phyloP scores from a whole-genome alignment of 2,113 vertebrate genomes.

The Embiotoca jacksoni region DNA sequence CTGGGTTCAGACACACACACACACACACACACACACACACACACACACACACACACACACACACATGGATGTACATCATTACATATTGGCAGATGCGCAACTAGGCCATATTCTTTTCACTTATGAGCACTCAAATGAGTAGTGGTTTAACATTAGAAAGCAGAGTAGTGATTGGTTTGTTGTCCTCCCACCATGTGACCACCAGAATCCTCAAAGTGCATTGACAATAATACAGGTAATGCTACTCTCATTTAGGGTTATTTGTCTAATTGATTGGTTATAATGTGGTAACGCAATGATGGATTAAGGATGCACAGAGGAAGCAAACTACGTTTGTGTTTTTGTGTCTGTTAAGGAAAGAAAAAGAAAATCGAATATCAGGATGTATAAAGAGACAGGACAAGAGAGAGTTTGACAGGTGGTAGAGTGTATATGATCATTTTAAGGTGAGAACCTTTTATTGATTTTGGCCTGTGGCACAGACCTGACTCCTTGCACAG shows the following conservation, averaged over 20 bases:
- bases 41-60: conserved; percentile 16
- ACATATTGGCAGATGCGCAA: conserved; percentile 34
- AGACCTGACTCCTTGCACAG: conserved; percentile 34
- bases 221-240: conserved; percentile 21
- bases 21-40: conserved; percentile 24
- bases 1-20: conserved; percentile 35
- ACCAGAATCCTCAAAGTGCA: conserved; percentile 19
- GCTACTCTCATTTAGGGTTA: conserved; percentile 13
- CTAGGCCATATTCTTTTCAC: conserved; percentile 40
- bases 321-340: conserved; percentile 7
- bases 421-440: conserved; percentile 31
- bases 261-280: conserved; percentile 45
- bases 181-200: conserved; percentile 39
- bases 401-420: conserved; percentile 4
- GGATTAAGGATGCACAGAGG: neutral
- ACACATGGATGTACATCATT: conserved; percentile 27
- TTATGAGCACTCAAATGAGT: conserved; percentile 41
- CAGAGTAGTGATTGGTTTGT: conserved; percentile 39
- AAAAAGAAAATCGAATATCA: neutral
- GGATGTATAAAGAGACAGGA: conserved; percentile 9
- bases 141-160: conserved; percentile 22
- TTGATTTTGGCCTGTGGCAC: conserved; percentile 56
- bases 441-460: conserved; percentile 47
- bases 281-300: conserved; percentile 10
- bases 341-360: neutral